Evolutionary conservation across 2,113 vertebrate species (phyloP).

Genomic region (Erythrocercus mccallii): DNA sequence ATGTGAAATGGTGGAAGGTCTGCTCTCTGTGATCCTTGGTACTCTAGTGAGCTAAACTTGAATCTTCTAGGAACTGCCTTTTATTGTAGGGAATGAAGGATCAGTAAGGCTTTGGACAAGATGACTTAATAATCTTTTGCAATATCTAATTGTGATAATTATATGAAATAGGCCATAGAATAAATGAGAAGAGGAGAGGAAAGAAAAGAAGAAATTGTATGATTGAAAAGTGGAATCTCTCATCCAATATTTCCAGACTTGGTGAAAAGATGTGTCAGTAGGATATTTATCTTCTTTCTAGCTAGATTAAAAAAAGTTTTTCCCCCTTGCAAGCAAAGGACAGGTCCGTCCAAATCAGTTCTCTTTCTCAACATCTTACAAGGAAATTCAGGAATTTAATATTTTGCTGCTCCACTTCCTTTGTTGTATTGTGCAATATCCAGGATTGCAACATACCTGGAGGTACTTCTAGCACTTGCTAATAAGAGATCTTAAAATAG

Average conservation of each 20-base stretch:
- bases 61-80: background rate
- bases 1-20: background rate
- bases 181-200: background rate
- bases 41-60: background rate
- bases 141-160: background rate
- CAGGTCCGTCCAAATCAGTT: background rate
- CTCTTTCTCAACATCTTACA: background rate
- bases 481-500: slow-evolving; percentile 45
- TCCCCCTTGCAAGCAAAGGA: background rate
- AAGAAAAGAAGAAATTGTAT: background rate
- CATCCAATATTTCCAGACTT: background rate
- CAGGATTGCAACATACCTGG: background rate
- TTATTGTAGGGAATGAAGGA: background rate
- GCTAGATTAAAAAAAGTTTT: background rate
- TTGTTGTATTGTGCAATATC: background rate
- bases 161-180: background rate
- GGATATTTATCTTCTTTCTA: background rate
- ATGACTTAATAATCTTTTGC: background rate
- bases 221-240: background rate
- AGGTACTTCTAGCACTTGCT: background rate
- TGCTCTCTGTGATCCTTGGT: background rate
- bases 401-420: background rate
- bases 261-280: background rate
- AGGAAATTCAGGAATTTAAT: background rate
- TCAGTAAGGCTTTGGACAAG: background rate